Conservation (phyloP, 2,797 vertebrate species). For the Adelosebastes latens region DNA sequence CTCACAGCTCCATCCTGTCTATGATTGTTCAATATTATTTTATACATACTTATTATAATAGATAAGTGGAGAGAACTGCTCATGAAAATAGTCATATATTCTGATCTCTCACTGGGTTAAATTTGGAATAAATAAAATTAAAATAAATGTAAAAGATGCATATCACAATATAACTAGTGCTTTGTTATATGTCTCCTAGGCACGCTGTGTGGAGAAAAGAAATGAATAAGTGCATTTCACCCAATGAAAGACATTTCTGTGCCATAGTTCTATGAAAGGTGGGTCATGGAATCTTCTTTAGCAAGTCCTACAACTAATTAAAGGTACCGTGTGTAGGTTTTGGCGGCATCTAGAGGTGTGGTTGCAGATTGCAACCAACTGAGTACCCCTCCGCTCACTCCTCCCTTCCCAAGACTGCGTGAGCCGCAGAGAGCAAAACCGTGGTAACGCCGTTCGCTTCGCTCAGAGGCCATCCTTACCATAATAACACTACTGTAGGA, state of each 20-base stretch:
- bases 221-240: neutral
- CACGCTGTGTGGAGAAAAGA: neutral
- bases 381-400: too few relatives aligned
- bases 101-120: neutral
- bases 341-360: too few relatives aligned
- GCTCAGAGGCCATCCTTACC: too few relatives aligned
- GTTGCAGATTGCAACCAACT: too few relatives aligned
- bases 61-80: neutral
- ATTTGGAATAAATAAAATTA: neutral
- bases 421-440: too few relatives aligned
- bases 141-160: neutral
- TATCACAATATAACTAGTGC: too few relatives aligned
- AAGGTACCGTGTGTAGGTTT: too few relatives aligned
- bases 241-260: neutral
- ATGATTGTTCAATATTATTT: neutral
- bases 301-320: neutral
- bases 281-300: neutral
- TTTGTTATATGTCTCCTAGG: too few relatives aligned
- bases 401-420: too few relatives aligned
- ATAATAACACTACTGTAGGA: too few relatives aligned
- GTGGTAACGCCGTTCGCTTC: too few relatives aligned
- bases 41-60: neutral
- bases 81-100: neutral
- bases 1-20: neutral
- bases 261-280: neutral